Base-by-base conservation (phyloP, 2,797 vertebrate genomes). In the Danio kyathit region DNA sequence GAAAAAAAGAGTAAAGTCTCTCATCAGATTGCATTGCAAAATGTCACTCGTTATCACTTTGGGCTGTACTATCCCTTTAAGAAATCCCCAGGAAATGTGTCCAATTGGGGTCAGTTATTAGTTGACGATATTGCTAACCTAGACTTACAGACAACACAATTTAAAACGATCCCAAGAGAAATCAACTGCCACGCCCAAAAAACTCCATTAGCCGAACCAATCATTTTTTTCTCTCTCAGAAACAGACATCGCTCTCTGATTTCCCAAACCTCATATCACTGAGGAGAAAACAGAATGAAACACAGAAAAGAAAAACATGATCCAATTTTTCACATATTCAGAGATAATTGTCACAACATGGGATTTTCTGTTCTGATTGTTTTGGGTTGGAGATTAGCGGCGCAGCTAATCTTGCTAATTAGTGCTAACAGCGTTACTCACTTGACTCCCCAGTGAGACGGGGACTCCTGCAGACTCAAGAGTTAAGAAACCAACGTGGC, bases 401-500 rank as follows among this genome's bases (percentile, higher is more conserved):
- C 77, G 57, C 81, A 76, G 74, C 83, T 88, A 89, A 88, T 89
- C 86, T 85, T 82, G 83, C 82, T 88, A 88, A 89, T 88, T 89
- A 87, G 83, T 76, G 77, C 70, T 83, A 83, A 83, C 74, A 79
- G 76, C 81, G 70, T 84, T 84, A 83, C 72, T 57, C 44, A 79
- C 81, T 73, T 66, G 74, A 77, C 74, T 80, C 82, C 85, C 80
- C 57, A 54, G 74, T 9, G 80, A 66, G 85, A 79, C 21, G 38
- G 60, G 77, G 79, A 48, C 78, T 73, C 71, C 71, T 70, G 70
- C 52, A 57, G 85, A 54, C 65, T 52, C 56, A 1, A 17, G 41
- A 66, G 78, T 80, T 80, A 80, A 57, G 78, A 80, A 74, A 54
- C 51, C 19, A 74, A 74, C 57, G 60, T 12, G 49, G 21, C 60